Conservation (phyloP, 2,888 invertebrate species). For the Cheilosia pagana region DNA sequence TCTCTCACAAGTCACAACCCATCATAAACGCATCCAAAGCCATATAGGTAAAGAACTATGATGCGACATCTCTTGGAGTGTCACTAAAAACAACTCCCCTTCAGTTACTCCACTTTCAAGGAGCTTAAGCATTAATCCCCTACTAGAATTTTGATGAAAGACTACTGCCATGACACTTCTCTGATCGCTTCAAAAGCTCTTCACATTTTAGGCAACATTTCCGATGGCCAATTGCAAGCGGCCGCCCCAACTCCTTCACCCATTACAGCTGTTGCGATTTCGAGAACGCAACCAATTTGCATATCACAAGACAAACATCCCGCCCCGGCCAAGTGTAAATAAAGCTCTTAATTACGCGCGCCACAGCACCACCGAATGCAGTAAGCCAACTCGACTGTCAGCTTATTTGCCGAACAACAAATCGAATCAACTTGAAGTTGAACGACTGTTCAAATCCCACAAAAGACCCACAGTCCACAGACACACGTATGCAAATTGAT, state of each 20-base stretch:
- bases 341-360: constrained; percentile 42
- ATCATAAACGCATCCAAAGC: too few relatives aligned
- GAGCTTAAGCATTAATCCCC: too few relatives aligned
- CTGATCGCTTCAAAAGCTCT: too few relatives aligned
- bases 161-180: too few relatives aligned
- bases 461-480: constrained; percentile 15
- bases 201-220: too few relatives aligned
- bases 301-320: neutral
- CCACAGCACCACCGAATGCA: constrained; percentile 31
- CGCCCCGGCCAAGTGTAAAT: constrained; percentile 20
- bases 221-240: neutral
- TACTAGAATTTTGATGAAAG: too few relatives aligned
- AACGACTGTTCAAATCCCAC: constrained; percentile 8
- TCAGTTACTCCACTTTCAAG: too few relatives aligned
- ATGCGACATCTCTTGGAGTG: too few relatives aligned
- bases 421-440: constrained; percentile 28
- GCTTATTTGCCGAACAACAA: constrained; percentile 38
- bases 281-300: constrained; percentile 6
- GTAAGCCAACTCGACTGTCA: constrained; percentile 25
- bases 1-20: too few relatives aligned
- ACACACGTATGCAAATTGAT: constrained; percentile 44
- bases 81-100: too few relatives aligned
- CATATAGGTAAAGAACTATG: too few relatives aligned
- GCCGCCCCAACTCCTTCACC: neutral
- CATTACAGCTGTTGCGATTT: neutral